These are phyloP conservation scores for Fragum fragum DNA, from an alignment of 2,888 invertebrate genomes.

Conservation along the genomic window DNA sequence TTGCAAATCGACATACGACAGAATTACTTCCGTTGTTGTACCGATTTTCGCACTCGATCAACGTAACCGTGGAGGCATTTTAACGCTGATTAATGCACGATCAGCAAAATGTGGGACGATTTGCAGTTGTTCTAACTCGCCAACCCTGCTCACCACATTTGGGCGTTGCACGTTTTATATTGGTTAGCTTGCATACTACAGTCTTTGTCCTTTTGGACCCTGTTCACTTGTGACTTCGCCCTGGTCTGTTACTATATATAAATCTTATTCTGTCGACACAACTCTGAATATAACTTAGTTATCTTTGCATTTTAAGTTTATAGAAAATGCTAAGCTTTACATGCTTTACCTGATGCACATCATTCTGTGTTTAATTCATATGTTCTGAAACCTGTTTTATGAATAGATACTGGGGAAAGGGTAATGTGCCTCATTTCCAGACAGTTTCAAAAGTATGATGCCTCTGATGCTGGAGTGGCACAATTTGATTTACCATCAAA, in stretches of 20 bases:
- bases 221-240: conserved; percentile 17
- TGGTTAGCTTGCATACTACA: neutral
- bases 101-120: neutral
- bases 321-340: too few species aligned
- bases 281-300: too few species aligned
- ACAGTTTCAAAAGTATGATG: neutral
- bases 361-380: too few species aligned
- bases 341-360: too few species aligned
- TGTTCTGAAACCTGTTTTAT: too few species aligned
- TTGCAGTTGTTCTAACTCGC: neutral
- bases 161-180: neutral
- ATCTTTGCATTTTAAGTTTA: too few species aligned
- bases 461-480: too few species aligned
- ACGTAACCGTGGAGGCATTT: neutral
- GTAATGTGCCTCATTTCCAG: neutral
- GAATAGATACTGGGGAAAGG: neutral
- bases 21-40: neutral
- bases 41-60: conserved; percentile 1
- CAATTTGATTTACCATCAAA: too few species aligned
- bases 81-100: neutral
- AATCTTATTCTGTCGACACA: too few species aligned
- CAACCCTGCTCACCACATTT: neutral
- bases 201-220: conserved; percentile 19
- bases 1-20: neutral
- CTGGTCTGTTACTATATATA: too few species aligned